These are phyloP conservation scores for Drosophila merina DNA, from an alignment of 2,888 invertebrate species.

Conservation along the genomic window DNA sequence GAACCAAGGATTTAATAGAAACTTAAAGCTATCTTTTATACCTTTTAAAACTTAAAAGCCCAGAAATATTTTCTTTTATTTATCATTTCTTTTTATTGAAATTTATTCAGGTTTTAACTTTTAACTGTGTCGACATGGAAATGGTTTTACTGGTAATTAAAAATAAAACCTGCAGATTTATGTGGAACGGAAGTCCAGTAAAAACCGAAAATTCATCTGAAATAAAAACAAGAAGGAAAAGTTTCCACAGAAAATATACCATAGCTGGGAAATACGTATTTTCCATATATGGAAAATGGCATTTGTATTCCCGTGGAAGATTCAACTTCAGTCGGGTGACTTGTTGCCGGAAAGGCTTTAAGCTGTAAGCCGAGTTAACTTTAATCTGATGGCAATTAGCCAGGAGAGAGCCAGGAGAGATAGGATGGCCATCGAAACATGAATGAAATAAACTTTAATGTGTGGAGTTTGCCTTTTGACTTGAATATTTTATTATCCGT, in stretches of 20 bases:
- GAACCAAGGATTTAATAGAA: not conserved
- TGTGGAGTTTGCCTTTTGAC: not conserved
- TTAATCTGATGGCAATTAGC: conserved; percentile 45
- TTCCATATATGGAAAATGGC: conserved; percentile 2
- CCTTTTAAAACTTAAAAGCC: conserved; percentile 3
- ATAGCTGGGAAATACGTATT: not conserved
- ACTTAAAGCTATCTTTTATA: conserved; percentile 4
- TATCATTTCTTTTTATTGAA: conserved; percentile 17
- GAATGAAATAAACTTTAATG: not conserved
- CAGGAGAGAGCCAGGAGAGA: not conserved
- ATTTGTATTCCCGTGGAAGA: conserved; percentile 1
- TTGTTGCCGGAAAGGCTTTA: conserved; percentile 40
- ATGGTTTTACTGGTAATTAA: conserved; percentile 58
- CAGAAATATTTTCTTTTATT: conserved; percentile 1
- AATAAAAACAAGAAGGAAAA: conserved; percentile 8
- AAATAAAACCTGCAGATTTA: conserved; percentile 50
- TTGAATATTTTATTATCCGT: conserved; percentile 12
- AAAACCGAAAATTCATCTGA: conserved; percentile 2
- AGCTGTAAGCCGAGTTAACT: conserved; percentile 41
- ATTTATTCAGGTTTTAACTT: conserved; percentile 42
- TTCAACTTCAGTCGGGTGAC: conserved; percentile 27
- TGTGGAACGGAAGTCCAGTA: conserved; percentile 21
- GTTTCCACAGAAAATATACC: conserved; percentile 12
- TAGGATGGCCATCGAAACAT: not conserved
- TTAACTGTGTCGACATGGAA: conserved; percentile 46